Evolutionary conservation across 2,113 vertebrate species (phyloP).

Genomic region (Tamias sibiricus): DNA sequence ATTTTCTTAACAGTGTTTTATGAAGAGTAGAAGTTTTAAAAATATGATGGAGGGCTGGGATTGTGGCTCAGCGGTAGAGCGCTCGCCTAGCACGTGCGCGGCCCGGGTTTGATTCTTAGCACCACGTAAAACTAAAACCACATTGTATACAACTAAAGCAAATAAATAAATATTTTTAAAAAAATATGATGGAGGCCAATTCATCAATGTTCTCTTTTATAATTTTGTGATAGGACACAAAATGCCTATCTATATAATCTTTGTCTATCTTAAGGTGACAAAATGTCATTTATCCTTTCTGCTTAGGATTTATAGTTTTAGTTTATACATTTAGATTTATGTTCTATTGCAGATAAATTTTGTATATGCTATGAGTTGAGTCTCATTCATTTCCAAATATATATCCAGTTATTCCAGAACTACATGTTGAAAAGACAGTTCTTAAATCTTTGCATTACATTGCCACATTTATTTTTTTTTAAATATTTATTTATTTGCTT

Average conservation of each 20-base stretch:
- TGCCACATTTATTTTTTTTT: background rate
- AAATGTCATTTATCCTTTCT: constrained; percentile 19
- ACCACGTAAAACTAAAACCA: too few species aligned
- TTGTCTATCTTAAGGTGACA: background rate
- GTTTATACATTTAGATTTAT: background rate
- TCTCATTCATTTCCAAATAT: background rate
- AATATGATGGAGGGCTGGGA: background rate
- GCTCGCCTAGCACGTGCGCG: too few species aligned
- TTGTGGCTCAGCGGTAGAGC: too few species aligned
- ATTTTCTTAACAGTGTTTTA: constrained; percentile 13
- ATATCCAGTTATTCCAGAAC: background rate
- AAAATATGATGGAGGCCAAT: background rate
- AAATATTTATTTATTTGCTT: too few species aligned
- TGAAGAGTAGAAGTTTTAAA: constrained; percentile 13
- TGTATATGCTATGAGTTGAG: background rate
- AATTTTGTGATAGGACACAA: constrained; percentile 13
- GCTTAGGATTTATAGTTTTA: constrained; percentile 14
- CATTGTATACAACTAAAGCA: too few species aligned
- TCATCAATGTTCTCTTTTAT: constrained; percentile 25
- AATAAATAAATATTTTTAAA: too few species aligned
- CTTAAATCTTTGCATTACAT: background rate
- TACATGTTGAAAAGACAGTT: background rate
- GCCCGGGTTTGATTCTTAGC: too few species aligned
- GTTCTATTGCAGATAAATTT: background rate
- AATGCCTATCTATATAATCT: background rate